Evolutionary conservation across 1,140 invertebrate species (phyloP).

Genomic region (Trialeurodes vaporariorum): DNA sequence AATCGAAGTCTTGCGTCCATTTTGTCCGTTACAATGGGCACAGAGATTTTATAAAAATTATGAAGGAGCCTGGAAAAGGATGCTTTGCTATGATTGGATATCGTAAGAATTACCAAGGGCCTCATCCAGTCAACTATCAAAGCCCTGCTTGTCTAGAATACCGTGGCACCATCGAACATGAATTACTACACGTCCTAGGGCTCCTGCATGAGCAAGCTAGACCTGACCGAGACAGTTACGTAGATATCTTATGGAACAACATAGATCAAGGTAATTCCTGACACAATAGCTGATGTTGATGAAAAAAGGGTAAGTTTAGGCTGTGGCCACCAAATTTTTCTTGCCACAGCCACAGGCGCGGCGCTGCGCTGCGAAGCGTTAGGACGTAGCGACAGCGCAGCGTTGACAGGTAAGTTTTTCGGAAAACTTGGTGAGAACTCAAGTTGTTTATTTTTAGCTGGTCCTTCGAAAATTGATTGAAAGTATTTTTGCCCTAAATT

Average conservation of each 20-base stretch:
- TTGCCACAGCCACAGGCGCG: background rate
- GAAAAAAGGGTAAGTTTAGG: background rate
- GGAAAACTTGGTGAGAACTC: too few species aligned
- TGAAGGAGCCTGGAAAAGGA: conserved; percentile 18
- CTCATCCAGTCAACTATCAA: conserved; percentile 25
- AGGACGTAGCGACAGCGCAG: too few species aligned
- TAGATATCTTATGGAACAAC: conserved; percentile 37
- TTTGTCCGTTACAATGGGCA: conserved; percentile 32
- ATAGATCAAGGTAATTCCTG: conserved; percentile 34
- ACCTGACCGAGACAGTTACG: conserved; percentile 34
- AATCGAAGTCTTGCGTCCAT: conserved; percentile 33
- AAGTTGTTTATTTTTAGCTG: too few species aligned
- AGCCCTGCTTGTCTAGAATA: conserved; percentile 24
- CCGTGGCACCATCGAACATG: conserved; percentile 37
- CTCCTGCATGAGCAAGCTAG: conserved; percentile 37
- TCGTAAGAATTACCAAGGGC: conserved; percentile 10
- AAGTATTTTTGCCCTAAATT: conserved; percentile 2
- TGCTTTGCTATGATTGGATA: conserved; percentile 28
- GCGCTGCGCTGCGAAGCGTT: too few species aligned
- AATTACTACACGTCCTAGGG: conserved; percentile 38
- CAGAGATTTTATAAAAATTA: conserved; percentile 31
- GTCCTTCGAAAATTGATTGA: too few species aligned
- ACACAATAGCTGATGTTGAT: too few species aligned
- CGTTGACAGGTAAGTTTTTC: too few species aligned
- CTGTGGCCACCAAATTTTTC: background rate